Percentiles rank a stretch among this genome's conserved stretches.
phyloP scores from a whole-genome alignment of 92 coral and sea anemone species.

The Palythoa grandis region DNA sequence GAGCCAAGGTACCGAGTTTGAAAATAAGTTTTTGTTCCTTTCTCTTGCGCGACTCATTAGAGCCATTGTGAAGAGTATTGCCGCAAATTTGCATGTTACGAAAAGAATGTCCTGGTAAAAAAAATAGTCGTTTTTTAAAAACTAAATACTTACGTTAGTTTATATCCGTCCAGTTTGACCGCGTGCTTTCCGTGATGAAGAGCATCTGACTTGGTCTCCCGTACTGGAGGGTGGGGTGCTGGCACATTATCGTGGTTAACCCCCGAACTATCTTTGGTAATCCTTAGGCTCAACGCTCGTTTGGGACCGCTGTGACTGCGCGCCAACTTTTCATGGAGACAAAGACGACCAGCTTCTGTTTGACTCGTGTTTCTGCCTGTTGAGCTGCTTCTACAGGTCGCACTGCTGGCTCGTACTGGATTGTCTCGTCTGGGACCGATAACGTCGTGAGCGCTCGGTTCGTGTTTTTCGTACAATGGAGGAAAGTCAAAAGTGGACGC shows the following conservation, averaged over 20 bases:
- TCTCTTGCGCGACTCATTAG: too few relatives aligned
- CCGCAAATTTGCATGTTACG: too few relatives aligned
- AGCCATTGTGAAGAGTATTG: too few relatives aligned
- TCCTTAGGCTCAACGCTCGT: constrained; percentile 21
- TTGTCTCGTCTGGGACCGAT: background rate
- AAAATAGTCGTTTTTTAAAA: background rate
- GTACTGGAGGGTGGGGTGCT: constrained; percentile 20
- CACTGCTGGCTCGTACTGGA: background rate
- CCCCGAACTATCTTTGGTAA: background rate
- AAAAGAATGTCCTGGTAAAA: too few relatives aligned
- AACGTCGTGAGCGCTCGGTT: constrained; percentile 7
- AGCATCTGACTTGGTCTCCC: background rate
- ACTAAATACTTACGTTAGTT: constrained; percentile 1
- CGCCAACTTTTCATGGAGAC: background rate
- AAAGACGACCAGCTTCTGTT: background rate
- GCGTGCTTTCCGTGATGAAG: background rate
- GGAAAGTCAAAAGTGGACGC: background rate
- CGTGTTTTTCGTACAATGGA: background rate
- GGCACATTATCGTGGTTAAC: background rate
- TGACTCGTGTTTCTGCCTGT: background rate
- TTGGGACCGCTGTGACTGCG: constrained; percentile 37
- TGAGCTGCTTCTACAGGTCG: background rate
- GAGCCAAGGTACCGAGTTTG: too few relatives aligned
- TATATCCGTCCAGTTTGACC: constrained; percentile 1
- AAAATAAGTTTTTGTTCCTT: too few relatives aligned